Conservation (phyloP, 2,888 invertebrate species). For the Stomorhina lunata region DNA sequence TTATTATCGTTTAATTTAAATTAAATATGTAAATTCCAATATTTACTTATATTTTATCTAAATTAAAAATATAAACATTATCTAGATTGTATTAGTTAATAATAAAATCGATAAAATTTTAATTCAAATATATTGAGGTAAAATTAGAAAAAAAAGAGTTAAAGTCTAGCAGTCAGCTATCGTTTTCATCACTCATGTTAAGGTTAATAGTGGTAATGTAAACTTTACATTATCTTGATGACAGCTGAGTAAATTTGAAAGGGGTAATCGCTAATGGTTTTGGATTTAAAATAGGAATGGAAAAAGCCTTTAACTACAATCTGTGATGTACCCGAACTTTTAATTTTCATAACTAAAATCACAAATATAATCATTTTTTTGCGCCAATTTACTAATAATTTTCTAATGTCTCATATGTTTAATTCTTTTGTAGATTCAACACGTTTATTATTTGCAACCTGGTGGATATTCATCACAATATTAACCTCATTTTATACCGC, state of each 20-base stretch:
- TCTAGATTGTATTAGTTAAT: constrained; percentile 25
- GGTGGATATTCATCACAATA: constrained; percentile 95
- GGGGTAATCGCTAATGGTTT: not conserved
- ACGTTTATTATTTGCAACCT: constrained; percentile 90
- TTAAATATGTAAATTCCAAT: constrained; percentile 37
- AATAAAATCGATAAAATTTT: constrained; percentile 51
- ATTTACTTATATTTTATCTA: not conserved
- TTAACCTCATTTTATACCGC: constrained; percentile 95
- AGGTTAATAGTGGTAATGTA: not conserved
- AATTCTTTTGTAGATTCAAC: constrained; percentile 86
- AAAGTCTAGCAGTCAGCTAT: not conserved
- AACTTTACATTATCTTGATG: not conserved
- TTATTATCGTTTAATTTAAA: constrained; percentile 52
- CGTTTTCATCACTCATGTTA: no score
- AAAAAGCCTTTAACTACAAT: no score
- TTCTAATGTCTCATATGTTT: not conserved
- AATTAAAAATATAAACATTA: constrained; percentile 35
- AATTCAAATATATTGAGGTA: not conserved
- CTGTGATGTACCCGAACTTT: not conserved
- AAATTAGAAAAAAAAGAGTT: not conserved
- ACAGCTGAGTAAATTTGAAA: no score
- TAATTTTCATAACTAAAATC: not conserved
- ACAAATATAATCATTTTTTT: not conserved
- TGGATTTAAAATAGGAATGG: not conserved
- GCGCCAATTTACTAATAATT: not conserved